phyloP scores from a whole-genome alignment of 53 echinoderm and acorn worm genomes.

The Henricia sp. region DNA sequence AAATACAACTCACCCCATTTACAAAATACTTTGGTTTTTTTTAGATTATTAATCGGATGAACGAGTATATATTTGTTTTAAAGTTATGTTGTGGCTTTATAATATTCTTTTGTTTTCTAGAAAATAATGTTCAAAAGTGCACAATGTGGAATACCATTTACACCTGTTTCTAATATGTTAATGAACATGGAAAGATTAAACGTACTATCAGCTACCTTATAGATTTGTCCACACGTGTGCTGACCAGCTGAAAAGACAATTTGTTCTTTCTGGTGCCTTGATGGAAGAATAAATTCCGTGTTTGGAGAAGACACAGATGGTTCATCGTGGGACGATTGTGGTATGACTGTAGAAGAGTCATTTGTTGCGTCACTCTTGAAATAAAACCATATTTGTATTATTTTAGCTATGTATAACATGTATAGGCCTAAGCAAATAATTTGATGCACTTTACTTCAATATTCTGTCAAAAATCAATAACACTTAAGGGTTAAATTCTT shows the following conservation, averaged over 20 bases:
- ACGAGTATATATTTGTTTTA: too few species aligned
- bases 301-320: neutral
- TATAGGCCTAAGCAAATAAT: neutral
- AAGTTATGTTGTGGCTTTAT: too few species aligned
- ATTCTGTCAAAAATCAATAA: neutral
- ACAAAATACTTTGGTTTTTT: neutral
- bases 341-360: neutral
- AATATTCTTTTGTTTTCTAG: neutral
- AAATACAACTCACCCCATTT: neutral
- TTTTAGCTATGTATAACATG: too few species aligned
- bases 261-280: slow-evolving; percentile 8
- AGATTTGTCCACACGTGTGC: slow-evolving; percentile 4
- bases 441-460: neutral
- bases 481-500: neutral
- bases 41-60: too few species aligned
- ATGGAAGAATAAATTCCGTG: neutral
- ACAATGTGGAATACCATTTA: neutral
- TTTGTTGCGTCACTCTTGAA: slow-evolving; percentile 1
- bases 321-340: neutral
- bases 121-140: neutral
- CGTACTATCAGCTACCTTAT: neutral
- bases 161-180: neutral
- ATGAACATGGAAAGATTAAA: neutral
- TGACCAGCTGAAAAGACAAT: slow-evolving; percentile 11
- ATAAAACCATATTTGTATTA: slow-evolving; percentile 8